These are phyloP conservation scores for Euura lappo DNA, from an alignment of 1,140 invertebrate genomes.

Conservation along the genomic window DNA sequence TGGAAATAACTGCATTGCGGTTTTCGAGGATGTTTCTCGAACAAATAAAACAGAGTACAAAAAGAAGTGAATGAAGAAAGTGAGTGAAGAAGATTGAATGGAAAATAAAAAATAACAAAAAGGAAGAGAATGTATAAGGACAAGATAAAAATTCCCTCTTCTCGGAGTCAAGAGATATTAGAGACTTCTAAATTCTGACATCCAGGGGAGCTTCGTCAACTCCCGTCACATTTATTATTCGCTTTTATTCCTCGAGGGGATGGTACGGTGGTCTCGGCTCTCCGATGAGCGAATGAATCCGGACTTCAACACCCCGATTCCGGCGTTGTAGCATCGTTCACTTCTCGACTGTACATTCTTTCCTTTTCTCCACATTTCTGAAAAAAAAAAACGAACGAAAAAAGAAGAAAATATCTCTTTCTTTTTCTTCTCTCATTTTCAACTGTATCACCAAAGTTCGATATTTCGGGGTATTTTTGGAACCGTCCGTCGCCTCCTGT, in stretches of 20 bases:
- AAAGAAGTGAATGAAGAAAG: too few relatives aligned
- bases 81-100: too few relatives aligned
- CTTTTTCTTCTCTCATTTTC: too few relatives aligned
- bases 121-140: too few relatives aligned
- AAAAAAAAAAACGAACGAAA: background rate
- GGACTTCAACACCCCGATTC: background rate
- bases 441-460: too few relatives aligned
- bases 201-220: background rate
- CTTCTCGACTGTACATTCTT: background rate
- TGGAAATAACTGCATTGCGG: too few relatives aligned
- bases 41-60: too few relatives aligned
- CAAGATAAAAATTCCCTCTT: too few relatives aligned
- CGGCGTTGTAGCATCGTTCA: background rate
- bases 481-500: background rate
- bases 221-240: background rate
- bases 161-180: slow-evolving; percentile 7
- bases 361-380: background rate
- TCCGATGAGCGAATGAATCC: slow-evolving; percentile 1
- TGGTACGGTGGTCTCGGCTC: background rate
- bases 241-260: background rate
- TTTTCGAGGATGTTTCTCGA: too few relatives aligned
- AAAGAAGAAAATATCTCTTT: too few relatives aligned
- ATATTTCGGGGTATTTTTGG: too few relatives aligned
- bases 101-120: too few relatives aligned
- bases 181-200: background rate